Percentiles rank a stretch among this genome's conserved stretches.
Evolutionary conservation across 2,888 invertebrate genomes (phyloP).

Genomic region (Lysandra coridon): DNA sequence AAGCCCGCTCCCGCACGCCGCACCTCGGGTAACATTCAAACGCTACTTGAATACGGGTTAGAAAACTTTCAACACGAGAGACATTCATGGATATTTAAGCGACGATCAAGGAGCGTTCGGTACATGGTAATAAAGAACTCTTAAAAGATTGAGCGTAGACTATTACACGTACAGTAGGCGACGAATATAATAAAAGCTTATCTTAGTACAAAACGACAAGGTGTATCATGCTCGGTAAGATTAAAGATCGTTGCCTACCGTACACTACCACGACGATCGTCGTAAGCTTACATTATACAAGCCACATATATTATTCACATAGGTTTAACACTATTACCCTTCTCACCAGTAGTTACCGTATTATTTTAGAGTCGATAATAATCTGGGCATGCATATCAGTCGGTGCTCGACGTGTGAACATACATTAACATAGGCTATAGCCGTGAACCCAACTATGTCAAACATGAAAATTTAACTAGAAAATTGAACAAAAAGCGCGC

Average conservation of each 20-base stretch:
- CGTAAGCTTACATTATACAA: conserved; percentile 53
- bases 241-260: conserved; percentile 37
- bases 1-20: conserved; percentile 43
- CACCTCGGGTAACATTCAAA: conserved; percentile 39
- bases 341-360: conserved; percentile 43
- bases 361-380: conserved; percentile 44
- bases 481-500: conserved; percentile 45
- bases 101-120: conserved; percentile 49
- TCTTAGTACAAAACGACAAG: conserved; percentile 17
- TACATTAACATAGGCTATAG: conserved; percentile 37
- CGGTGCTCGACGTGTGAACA: conserved; percentile 43
- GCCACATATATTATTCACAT: conserved; percentile 50
- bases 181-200: conserved; percentile 23
- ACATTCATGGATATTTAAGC: not conserved
- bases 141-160: conserved; percentile 51
- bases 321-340: conserved; percentile 44
- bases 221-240: conserved; percentile 27
- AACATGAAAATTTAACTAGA: conserved; percentile 46
- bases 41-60: conserved; percentile 43
- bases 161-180: conserved; percentile 43
- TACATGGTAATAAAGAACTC: conserved; percentile 51
- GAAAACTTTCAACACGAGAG: not conserved
- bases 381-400: conserved; percentile 69
- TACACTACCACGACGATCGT: conserved; percentile 44
- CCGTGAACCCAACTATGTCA: conserved; percentile 45